Evolutionary conservation across 2,888 invertebrate species (phyloP).

Genomic region (Drosophila tanythrix): DNA sequence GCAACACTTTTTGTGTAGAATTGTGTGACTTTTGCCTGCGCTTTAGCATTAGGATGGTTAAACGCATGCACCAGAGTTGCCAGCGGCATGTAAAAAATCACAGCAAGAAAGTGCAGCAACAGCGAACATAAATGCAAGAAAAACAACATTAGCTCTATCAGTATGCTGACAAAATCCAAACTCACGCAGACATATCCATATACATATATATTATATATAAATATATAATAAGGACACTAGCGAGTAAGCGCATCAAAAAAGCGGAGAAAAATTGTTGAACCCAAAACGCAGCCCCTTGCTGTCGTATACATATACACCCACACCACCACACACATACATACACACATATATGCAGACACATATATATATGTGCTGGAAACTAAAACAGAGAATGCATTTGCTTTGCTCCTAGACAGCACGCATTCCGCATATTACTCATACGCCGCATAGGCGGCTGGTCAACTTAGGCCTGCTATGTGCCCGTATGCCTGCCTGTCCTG

Average conservation of each 20-base stretch:
- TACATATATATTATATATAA: not conserved
- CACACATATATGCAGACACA: not conserved
- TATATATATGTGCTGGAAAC: conserved; percentile 21
- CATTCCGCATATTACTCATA: conserved; percentile 70
- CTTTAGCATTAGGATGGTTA: conserved; percentile 9
- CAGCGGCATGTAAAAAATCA: not conserved
- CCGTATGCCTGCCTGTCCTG: not conserved
- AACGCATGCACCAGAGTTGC: conserved; percentile 21
- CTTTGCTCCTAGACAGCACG: conserved; percentile 58
- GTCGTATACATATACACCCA: not conserved
- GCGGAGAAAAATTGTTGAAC: conserved; percentile 63
- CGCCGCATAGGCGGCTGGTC: conserved; percentile 54
- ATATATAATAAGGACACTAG: conserved; percentile 1
- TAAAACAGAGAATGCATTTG: conserved; percentile 62
- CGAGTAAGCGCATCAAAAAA: conserved; percentile 52
- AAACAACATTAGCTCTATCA: conserved; percentile 43
- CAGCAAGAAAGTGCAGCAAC: conserved; percentile 16
- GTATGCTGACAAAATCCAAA: conserved; percentile 34
- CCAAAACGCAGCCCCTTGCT: conserved; percentile 10
- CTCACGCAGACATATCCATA: conserved; percentile 3
- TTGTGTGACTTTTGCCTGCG: conserved; percentile 6
- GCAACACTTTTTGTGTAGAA: conserved; percentile 52
- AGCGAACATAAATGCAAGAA: conserved; percentile 8
- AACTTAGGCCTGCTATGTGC: conserved; percentile 36
- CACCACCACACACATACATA: not conserved